phyloP scores from a whole-genome alignment of 2,888 invertebrate species.

The Galeopsomyia nigrocyanea region DNA sequence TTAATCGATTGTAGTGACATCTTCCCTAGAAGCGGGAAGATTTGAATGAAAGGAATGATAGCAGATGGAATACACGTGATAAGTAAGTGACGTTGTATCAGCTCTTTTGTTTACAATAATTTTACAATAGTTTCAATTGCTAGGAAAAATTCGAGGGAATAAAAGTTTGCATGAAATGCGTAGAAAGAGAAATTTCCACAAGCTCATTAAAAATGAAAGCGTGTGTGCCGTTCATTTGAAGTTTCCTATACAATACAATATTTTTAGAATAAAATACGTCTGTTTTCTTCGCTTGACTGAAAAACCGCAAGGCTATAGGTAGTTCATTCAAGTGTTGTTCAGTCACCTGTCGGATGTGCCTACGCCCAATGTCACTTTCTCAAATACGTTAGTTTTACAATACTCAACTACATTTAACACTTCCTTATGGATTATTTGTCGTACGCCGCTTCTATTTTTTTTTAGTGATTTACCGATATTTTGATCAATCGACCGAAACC shows the following conservation, averaged over 20 bases:
- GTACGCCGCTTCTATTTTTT: background rate
- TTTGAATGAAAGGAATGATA: too few species aligned
- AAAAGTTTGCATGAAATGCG: too few species aligned
- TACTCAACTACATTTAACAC: conserved; percentile 29
- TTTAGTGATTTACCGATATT: background rate
- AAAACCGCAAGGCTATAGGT: conserved; percentile 23
- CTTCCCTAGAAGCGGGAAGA: too few species aligned
- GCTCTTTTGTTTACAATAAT: too few species aligned
- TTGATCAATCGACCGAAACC: too few species aligned
- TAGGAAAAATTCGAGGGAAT: too few species aligned
- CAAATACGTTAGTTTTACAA: conserved; percentile 28
- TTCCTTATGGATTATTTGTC: conserved; percentile 40
- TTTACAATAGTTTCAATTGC: too few species aligned
- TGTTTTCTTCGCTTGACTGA: conserved; percentile 8
- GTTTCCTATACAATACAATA: background rate
- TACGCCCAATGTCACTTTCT: conserved; percentile 22
- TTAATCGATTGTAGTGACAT: too few species aligned
- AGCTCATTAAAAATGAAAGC: conserved; percentile 1
- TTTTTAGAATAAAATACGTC: conserved; percentile 36
- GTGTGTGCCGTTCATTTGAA: conserved; percentile 6
- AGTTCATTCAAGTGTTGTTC: conserved; percentile 27
- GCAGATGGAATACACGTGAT: too few species aligned
- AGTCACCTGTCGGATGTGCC: conserved; percentile 10
- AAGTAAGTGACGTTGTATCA: too few species aligned
- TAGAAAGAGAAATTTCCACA: too few species aligned